A percentile compares a stretch with the other conserved stretches of the same genome.
Evolutionary conservation across 2,113 vertebrate species (phyloP).

Genomic region (Pelvicachromis taeniatus): DNA sequence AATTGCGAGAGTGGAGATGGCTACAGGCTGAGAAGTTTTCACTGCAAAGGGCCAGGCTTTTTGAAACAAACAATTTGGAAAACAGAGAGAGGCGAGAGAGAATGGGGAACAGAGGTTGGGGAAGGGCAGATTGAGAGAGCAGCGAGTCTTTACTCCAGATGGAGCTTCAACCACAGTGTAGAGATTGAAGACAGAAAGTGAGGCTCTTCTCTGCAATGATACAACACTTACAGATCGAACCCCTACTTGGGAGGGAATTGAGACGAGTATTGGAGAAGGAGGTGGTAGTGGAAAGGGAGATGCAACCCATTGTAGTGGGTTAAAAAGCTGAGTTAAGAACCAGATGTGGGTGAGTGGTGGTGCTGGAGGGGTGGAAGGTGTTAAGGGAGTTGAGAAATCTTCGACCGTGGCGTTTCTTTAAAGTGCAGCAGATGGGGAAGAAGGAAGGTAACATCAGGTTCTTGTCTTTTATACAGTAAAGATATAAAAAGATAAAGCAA

Average conservation of each 20-base stretch:
- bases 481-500: not conserved
- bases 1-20: not conserved
- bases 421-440: constrained; percentile 1
- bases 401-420: not conserved
- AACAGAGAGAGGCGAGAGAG: not conserved
- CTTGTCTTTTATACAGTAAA: not conserved
- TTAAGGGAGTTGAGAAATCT: not conserved
- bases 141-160: constrained; percentile 26
- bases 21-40: not conserved
- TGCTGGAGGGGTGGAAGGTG: not conserved
- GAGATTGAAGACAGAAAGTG: constrained; percentile 1
- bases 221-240: constrained; percentile 11
- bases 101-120: not conserved
- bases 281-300: not conserved
- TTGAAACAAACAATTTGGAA: constrained; percentile 31
- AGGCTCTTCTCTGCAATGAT: constrained; percentile 19
- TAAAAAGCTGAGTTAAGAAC: not conserved
- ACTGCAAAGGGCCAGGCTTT: not conserved
- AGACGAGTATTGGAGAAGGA: constrained; percentile 11
- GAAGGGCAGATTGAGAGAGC: constrained; percentile 34
- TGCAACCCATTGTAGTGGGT: not conserved
- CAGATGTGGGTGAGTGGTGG: not conserved
- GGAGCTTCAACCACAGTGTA: constrained; percentile 4
- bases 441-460: not conserved
- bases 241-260: constrained; percentile 19